phyloP scores from a whole-genome alignment of 2,113 vertebrate species.

The Okapia johnstoni region DNA sequence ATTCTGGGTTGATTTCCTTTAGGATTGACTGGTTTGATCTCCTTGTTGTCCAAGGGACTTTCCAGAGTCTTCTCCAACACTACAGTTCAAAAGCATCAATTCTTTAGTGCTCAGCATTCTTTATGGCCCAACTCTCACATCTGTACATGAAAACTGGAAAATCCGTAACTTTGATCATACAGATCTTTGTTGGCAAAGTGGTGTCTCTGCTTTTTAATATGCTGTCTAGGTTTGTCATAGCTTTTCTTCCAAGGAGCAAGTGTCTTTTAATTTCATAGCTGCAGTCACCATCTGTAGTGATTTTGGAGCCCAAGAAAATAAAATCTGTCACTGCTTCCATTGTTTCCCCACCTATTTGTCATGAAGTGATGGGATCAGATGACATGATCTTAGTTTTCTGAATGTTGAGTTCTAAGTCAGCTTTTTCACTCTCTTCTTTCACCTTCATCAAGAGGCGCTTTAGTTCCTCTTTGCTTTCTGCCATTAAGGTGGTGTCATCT shows the following conservation, averaged over 20 bases:
- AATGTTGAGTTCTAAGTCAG: not conserved
- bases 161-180: not conserved
- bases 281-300: not conserved
- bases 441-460: not conserved
- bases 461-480: not conserved
- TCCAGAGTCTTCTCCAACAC: not conserved
- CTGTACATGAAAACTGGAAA: not conserved
- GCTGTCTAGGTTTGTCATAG: not conserved
- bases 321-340: not conserved
- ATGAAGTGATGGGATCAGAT: not conserved
- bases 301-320: not conserved
- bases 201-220: not conserved
- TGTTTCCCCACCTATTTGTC: not conserved
- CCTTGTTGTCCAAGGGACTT: not conserved
- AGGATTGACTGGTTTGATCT: not conserved
- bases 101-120: not conserved
- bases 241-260: not conserved
- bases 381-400: not conserved
- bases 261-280: not conserved
- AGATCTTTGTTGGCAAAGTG: not conserved
- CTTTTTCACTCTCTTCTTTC: not conserved
- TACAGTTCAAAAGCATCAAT: not conserved
- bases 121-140: not conserved
- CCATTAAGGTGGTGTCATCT: not conserved
- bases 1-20: not conserved